Evolutionary conservation across 2,888 invertebrate species (phyloP), one percentile per base, ranked within the genome.

Genomic region (Tanypteryx hageni): DNA sequence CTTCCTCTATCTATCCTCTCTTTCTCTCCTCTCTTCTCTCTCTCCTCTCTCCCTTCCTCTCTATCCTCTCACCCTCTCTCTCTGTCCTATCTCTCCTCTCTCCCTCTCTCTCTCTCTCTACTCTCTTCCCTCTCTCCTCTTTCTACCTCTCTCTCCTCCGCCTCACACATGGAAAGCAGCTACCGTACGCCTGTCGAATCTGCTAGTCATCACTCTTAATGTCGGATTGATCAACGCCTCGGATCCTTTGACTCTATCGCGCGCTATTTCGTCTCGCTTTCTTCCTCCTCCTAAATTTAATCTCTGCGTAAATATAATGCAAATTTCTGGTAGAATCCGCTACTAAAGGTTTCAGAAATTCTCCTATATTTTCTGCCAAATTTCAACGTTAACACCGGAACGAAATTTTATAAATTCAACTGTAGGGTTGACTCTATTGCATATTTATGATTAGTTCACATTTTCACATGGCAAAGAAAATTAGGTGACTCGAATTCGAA

Each of bases 251-350:
- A 7, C 13, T 64, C 64, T n/a, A 13, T 13, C 22, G 22, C 22
- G 76, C 76, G 22, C 27, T 13, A 11, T 27, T 13, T 27, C 76
- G 76, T 76, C 76, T 68, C 68, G 68, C n/a, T 68, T 7, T 68
- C 68, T 68, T 68, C 68, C 68, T 68, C 18, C n/a, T 76, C 27
- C 76, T 27, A 76, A 76, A 76, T 76, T 76, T 76, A 76, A 76
- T 76, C 76, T 14, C 9, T 16, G 7, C 22, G 27, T 27, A 27
- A 27, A 76, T 76, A 11, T 76, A 76, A 27, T 76, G 76, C 27
- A 27, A 76, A 27, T 76, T 76, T 27, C 76, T 27, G 27, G 22
- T 27, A 0, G 11, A 27, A 27, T 13, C 22, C 22, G 13, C 22
- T 0, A 7, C 22, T 13, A 9, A 27, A 27, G 27, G 11, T 14